Evolutionary conservation across 2,113 vertebrate species (phyloP), one percentile per base, ranked within the genome.

Genomic region (Thunnus thynnus): DNA sequence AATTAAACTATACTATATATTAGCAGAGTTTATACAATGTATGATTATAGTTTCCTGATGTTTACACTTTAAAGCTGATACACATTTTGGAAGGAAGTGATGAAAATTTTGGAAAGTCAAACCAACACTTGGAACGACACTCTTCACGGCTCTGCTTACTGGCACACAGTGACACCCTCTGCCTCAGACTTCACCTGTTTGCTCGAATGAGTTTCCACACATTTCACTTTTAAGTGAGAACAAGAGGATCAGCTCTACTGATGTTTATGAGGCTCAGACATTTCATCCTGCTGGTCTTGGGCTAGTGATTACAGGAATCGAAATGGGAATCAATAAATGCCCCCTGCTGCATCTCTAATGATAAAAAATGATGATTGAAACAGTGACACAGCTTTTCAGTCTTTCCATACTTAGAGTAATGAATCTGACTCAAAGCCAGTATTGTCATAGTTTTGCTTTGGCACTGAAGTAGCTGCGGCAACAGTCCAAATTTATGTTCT

Each of bases 341-440:
- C 50, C 16, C 36, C 46, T 32, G 36, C n/a, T 41, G 14, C 48
- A 55, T 27, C 51, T 60, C 30, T 46, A 32, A 27, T 5, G 32
- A 57, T 51, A 22, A 55, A 69, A 32, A 14, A 48, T 48, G 57
- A 32, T 46, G 72, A 77, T 32, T 60, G 13, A 80, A 52, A 76
- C 22, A 10, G 13, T 48, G 68, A 64, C 41, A 46, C 17, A 10
- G 41, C 18, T 10, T 60, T 9, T 64, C 36, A 10, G 44, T n/a
- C 14, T 73, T 63, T 55, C 47, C 17, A 36, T 32, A 71, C 55
- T 78, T n/a, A 57, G 27, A 64, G n/a, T 73, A 67, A 90, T 82
- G 12, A 80, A 83, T 75, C 41, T 46, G 70, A 61, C 36, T 63
- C 56, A 46, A 18, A 78, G 76, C 68, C 74, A 80, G 63, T 55